Percentiles rank a stretch among this genome's conserved stretches.
phyloP scores from a whole-genome alignment of 2,113 vertebrate genomes.

The Propithecus coquereli region DNA sequence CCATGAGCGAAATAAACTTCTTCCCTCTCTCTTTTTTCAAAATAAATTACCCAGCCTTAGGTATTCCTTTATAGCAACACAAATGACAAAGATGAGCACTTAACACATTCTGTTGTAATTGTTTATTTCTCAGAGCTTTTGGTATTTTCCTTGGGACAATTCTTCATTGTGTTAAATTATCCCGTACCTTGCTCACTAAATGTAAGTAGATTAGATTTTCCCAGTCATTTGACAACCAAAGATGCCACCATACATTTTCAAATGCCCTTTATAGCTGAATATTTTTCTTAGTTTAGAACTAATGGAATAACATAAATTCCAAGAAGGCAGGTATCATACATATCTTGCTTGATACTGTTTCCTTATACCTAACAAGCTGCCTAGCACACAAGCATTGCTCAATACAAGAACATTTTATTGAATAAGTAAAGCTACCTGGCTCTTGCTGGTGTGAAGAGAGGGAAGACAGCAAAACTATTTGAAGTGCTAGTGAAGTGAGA shows the following conservation, averaged over 20 bases:
- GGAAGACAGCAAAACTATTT: not conserved
- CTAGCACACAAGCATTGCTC: not conserved
- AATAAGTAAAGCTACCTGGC: not conserved
- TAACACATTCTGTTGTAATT: not conserved
- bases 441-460: not conserved
- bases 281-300: not conserved
- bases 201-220: not conserved
- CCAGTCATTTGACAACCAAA: not conserved
- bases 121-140: not conserved
- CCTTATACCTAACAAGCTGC: not conserved
- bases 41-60: too few relatives aligned
- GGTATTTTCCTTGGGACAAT: not conserved
- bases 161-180: not conserved
- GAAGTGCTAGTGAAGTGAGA: not conserved
- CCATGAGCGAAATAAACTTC: too few relatives aligned
- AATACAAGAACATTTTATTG: not conserved
- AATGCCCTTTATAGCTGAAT: not conserved
- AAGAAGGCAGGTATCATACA: not conserved
- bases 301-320: not conserved
- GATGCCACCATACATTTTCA: not conserved
- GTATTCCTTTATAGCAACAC: too few relatives aligned
- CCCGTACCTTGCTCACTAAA: not conserved
- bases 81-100: not conserved
- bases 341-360: not conserved
- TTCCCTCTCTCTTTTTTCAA: too few relatives aligned